Evolutionary conservation across 2,797 vertebrate genomes (phyloP).

Genomic region (Propithecus perrieri): DNA sequence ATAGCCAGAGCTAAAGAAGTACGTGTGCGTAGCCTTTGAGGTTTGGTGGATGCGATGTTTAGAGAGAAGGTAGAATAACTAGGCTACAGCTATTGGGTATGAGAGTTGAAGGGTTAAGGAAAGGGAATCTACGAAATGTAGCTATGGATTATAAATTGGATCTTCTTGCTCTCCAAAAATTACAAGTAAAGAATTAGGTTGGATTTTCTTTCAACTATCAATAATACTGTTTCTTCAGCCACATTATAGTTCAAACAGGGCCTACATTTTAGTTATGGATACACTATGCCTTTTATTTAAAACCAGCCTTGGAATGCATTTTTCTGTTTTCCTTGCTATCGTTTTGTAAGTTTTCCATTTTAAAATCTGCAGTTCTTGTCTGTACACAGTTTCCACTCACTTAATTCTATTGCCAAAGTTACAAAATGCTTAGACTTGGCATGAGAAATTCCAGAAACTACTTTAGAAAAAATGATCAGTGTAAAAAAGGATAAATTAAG

Average conservation of each 20-base stretch:
- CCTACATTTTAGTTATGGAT: background rate
- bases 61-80: background rate
- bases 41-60: background rate
- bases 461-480: background rate
- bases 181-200: background rate
- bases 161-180: background rate
- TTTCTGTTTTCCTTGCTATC: background rate
- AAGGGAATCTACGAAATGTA: background rate
- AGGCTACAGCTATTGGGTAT: background rate
- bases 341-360: background rate
- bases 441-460: slow-evolving; percentile 5
- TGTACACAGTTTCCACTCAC: background rate
- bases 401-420: background rate
- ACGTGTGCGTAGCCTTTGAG: background rate
- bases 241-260: background rate
- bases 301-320: background rate
- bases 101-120: background rate
- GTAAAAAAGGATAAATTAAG: background rate
- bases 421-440: background rate
- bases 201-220: background rate
- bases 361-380: background rate
- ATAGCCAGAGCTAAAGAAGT: background rate
- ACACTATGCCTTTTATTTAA: background rate
- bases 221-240: background rate
- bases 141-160: background rate